These are phyloP conservation scores for Stictonetta naevosa DNA, from an alignment of 2,113 vertebrate species.

Conservation along the genomic window DNA sequence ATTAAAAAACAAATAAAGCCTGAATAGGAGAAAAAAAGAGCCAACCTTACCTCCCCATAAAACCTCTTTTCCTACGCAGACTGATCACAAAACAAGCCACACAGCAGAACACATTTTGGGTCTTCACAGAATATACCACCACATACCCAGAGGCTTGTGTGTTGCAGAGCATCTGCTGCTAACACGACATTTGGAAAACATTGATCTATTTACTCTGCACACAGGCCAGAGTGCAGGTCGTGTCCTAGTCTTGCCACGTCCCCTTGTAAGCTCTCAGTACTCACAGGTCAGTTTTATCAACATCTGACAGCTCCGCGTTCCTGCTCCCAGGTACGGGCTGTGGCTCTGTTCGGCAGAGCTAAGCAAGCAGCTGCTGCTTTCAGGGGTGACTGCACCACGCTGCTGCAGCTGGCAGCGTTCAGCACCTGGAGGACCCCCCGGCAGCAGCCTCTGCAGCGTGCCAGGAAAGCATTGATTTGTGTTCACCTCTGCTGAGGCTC, in stretches of 20 bases:
- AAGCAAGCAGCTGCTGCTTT: background rate
- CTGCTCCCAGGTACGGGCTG: rapidly evolving
- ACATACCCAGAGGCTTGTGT: background rate
- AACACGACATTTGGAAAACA: background rate
- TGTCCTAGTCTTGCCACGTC: background rate
- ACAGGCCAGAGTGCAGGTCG: background rate
- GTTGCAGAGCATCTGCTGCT: background rate
- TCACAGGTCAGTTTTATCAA: background rate
- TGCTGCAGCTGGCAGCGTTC: rapidly evolving
- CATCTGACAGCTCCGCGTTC: rapidly evolving
- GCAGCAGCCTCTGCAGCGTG: rapidly evolving
- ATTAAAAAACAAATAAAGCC: background rate
- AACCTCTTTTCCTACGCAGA: background rate
- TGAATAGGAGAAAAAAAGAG: background rate
- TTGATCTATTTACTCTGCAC: background rate
- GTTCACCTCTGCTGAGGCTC: background rate
- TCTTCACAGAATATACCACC: background rate
- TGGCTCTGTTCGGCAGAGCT: background rate
- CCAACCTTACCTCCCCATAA: background rate
- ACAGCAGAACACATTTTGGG: background rate
- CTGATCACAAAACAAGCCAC: background rate
- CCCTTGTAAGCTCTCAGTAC: background rate
- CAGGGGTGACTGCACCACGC: background rate
- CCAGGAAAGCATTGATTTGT: background rate
- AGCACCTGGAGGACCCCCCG: background rate